Conservation (phyloP, 2,888 invertebrate genomes). For the Idaea biselata region DNA sequence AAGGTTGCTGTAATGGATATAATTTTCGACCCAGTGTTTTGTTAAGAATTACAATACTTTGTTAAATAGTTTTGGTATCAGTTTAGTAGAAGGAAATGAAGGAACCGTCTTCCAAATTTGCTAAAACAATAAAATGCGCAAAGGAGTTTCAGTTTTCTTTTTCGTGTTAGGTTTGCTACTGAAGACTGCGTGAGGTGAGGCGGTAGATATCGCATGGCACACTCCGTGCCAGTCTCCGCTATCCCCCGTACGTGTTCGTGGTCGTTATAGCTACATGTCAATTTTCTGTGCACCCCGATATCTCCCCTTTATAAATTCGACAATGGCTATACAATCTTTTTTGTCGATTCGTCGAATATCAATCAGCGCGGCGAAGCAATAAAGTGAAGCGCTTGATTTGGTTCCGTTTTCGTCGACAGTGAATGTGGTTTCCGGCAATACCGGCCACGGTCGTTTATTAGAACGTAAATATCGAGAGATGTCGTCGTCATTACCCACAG, state of each 20-base stretch:
- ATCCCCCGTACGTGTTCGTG: constrained; percentile 50
- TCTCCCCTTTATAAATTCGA: constrained; percentile 35
- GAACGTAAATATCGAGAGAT: constrained; percentile 27
- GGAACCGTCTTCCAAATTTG: neutral
- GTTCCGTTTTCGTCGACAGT: constrained; percentile 60
- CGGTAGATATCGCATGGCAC: constrained; percentile 48
- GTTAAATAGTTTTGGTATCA: neutral
- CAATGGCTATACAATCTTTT: constrained; percentile 29
- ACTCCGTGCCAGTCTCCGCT: constrained; percentile 70
- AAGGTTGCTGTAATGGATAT: constrained; percentile 34
- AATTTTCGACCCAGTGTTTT: neutral
- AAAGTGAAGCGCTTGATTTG: constrained; percentile 31
- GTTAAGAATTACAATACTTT: neutral
- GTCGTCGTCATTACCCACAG: constrained; percentile 1
- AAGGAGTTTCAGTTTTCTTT: constrained; percentile 38
- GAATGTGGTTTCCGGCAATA: constrained; percentile 46
- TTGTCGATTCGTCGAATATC: constrained; percentile 38
- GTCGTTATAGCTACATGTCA: constrained; percentile 56
- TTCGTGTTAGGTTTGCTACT: constrained; percentile 49
- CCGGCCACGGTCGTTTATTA: constrained; percentile 60
- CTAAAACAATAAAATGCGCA: constrained; percentile 6
- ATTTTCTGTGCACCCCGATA: constrained; percentile 34
- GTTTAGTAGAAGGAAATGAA: neutral
- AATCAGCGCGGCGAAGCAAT: constrained; percentile 42
- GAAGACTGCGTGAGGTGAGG: constrained; percentile 59